These are phyloP conservation scores for Girardinus metallicus DNA, from an alignment of 2,797 vertebrate species.

Conservation along the genomic window DNA sequence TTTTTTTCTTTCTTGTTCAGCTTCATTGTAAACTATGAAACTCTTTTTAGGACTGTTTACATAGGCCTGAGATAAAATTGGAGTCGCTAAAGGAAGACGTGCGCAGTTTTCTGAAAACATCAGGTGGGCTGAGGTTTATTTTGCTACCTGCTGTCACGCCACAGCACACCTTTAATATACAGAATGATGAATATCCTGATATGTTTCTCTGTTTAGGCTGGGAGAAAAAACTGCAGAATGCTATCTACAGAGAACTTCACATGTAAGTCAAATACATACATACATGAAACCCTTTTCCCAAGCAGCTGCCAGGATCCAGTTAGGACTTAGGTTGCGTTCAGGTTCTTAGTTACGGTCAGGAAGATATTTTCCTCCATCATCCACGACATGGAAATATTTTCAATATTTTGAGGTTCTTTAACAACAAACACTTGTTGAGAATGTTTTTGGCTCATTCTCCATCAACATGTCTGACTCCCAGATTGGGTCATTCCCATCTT, in stretches of 20 bases:
- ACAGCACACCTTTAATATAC: background rate
- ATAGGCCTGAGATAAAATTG: conserved; percentile 91
- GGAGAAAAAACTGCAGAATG: conserved; percentile 98
- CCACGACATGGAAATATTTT: background rate
- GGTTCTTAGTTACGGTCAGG: too few species aligned
- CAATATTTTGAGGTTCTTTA: background rate
- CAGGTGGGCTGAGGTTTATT: conserved; percentile 78
- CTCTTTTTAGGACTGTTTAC: conserved; percentile 86
- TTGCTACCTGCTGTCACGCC: background rate
- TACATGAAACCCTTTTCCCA: background rate
- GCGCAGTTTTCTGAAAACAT: conserved; percentile 88
- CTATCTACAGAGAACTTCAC: conserved; percentile 94
- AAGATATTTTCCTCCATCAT: background rate
- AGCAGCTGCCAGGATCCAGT: background rate
- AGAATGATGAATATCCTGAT: background rate
- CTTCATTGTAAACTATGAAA: background rate
- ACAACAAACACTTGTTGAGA: background rate
- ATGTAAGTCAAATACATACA: conserved; percentile 83
- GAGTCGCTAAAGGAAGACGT: conserved; percentile 96
- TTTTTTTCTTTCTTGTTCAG: background rate
- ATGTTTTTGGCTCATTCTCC: background rate
- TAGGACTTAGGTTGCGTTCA: background rate
- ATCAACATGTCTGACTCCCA: background rate
- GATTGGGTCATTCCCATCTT: background rate
- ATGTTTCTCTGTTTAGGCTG: conserved; percentile 84